A percentile compares a stretch with the other conserved stretches of the same genome.
phyloP scores from a whole-genome alignment of 2,888 invertebrate species.

The Drosophila crucigera region DNA sequence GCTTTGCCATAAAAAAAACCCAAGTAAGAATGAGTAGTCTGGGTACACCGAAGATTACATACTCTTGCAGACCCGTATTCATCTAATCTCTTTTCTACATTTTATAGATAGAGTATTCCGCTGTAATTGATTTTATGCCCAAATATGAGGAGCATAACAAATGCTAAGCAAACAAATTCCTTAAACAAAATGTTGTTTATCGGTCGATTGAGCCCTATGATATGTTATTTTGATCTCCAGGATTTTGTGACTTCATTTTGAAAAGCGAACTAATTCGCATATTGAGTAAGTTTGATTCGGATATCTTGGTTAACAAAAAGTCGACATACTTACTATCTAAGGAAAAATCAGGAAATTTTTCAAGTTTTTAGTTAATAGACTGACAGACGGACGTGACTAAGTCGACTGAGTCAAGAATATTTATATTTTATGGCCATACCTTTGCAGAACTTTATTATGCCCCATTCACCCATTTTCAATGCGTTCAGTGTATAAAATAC shows the following conservation, averaged over 20 bases:
- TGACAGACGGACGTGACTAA: too few relatives aligned
- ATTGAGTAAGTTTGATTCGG: background rate
- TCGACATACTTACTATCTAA: too few relatives aligned
- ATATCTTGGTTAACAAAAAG: background rate
- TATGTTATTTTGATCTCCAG: background rate
- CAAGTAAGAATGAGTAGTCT: background rate
- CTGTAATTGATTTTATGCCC: background rate
- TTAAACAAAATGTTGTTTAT: background rate
- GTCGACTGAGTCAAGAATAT: background rate
- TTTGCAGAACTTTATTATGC: background rate
- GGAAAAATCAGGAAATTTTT: too few relatives aligned
- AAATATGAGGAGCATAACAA: background rate
- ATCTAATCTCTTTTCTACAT: background rate
- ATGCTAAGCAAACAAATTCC: background rate
- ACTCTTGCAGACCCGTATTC: background rate
- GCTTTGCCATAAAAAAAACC: constrained; percentile 39
- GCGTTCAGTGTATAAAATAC: constrained; percentile 12
- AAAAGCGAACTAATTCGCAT: background rate
- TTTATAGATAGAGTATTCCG: background rate
- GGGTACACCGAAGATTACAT: background rate
- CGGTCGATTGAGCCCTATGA: background rate
- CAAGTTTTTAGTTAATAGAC: too few relatives aligned
- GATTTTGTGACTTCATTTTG: too few relatives aligned
- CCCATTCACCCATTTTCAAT: background rate
- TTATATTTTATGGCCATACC: background rate